Base-by-base conservation (phyloP, 2,888 invertebrate species). In the Nudaria mundana region DNA sequence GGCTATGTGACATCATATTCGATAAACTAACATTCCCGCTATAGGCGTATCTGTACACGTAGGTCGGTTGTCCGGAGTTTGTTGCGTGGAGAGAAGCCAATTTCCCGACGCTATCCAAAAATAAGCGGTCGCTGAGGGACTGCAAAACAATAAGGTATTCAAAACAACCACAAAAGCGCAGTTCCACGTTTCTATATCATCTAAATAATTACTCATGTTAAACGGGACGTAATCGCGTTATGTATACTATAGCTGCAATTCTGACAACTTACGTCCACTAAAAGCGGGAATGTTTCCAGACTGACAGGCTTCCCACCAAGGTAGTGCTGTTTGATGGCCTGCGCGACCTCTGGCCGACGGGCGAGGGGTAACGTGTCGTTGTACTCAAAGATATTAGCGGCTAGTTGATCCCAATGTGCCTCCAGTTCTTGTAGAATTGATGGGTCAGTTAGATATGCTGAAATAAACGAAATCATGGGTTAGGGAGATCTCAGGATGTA, bases 121-220 rank as follows among this genome's bases (percentile, higher is more conserved):
- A 93, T 0, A 92, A 64, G 6, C 92, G 71, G 63, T 94, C 93
- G 0, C 92, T 85, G 1, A 92, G 78, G 63, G 93, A 84, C 74
- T 91, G 65, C 1, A 20, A 37, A 18, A 3, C 1, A 14, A 12
- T 13, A 12, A 5, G 6, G 5, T n/a, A n/a, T n/a, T n/a, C n/a
- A n/a, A n/a, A n/a, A n/a, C n/a, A n/a, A n/a, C n/a, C n/a, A n/a
- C n/a, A n/a, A n/a, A n/a, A n/a, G n/a, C n/a, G n/a, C n/a, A n/a
- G n/a, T n/a, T n/a, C n/a, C n/a, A n/a, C n/a, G n/a, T n/a, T n/a
- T n/a, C n/a, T n/a, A n/a, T n/a, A n/a, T n/a, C n/a, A n/a, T n/a
- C n/a, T n/a, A n/a, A n/a, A n/a, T n/a, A n/a, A n/a, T n/a, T n/a
- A n/a, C n/a, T n/a, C n/a, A n/a, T n/a, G n/a, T n/a, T n/a, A n/a